Base-by-base conservation (phyloP, 2,888 invertebrate species). In the Drosophila nr. medialis region DNA sequence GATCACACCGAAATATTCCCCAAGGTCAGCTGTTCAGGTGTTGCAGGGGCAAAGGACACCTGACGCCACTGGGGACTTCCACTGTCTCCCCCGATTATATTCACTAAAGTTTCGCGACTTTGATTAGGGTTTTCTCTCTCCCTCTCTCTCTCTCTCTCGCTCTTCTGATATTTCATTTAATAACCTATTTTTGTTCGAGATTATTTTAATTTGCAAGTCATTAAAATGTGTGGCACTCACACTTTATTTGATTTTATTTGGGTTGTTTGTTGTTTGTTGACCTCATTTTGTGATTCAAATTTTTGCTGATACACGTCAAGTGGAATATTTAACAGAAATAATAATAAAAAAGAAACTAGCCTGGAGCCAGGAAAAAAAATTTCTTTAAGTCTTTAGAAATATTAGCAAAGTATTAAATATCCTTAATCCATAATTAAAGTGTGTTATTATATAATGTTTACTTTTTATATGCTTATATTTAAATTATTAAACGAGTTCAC, bases 1-100 rank as follows among this genome's bases (percentile, higher is more conserved):
- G 64, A 64, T 69, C 71, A 69, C 48, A 42, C 58, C 29, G 40
- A 69, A 64, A 61, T 67, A 59, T 38, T 58, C 18, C 11, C 50
- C 69, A 78, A 75, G 79, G 79, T 78, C 72, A 40, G 38, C 29
- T 10, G 5, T 21, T 32, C 67, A 63, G 71, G 65, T 62, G 30
- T 54, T 30, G 21, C 45, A 32, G 40, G 59, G 64, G 18, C 13
- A n/a, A 45, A n/a, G 40, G 38, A 42, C 21, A 30, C 34, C 42
- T 59, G 60, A 32, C n/a, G n/a, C n/a, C n/a, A n/a, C n/a, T n/a
- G n/a, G n/a, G n/a, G n/a, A n/a, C n/a, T n/a, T 21, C 24, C 29
- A 45, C 36, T 1, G 21, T 13, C 4, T 45, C 21, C 15, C 4
- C 21, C 30, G 18, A 24, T n/a, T 24, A 18, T 29, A 38, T 38